Evolutionary conservation across 1,140 invertebrate species (phyloP).

Genomic region (Tetraneura akinire): DNA sequence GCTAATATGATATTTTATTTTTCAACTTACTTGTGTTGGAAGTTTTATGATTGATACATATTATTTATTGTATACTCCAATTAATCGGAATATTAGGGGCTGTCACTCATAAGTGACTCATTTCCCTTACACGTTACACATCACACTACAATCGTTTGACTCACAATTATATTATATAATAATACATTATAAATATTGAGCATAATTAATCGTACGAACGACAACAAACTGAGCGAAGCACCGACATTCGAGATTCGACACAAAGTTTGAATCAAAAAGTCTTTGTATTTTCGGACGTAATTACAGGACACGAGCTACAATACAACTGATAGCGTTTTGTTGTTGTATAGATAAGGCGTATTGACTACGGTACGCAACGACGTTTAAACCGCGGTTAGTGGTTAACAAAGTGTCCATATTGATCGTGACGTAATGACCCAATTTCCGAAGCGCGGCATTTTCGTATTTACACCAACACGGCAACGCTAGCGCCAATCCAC

Average conservation of each 20-base stretch:
- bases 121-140: no score
- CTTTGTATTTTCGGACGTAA: background rate
- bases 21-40: background rate
- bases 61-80: background rate
- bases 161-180: background rate
- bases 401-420: background rate
- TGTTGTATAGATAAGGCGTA: slow-evolving; percentile 23
- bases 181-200: no score
- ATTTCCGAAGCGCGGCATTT: slow-evolving; percentile 13
- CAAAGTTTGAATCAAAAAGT: no score
- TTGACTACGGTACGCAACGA: background rate
- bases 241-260: no score
- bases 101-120: no score
- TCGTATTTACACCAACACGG: background rate
- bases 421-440: slow-evolving; percentile 45
- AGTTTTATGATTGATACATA: background rate
- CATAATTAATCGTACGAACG: no score
- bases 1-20: background rate
- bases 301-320: no score
- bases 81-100: background rate
- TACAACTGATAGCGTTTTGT: slow-evolving; percentile 26
- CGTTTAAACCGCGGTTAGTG: slow-evolving; percentile 4
- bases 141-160: background rate
- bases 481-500: background rate
- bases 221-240: no score